Base-by-base conservation (phyloP, 1,140 invertebrate genomes). In the Drosophila ananassae region DNA sequence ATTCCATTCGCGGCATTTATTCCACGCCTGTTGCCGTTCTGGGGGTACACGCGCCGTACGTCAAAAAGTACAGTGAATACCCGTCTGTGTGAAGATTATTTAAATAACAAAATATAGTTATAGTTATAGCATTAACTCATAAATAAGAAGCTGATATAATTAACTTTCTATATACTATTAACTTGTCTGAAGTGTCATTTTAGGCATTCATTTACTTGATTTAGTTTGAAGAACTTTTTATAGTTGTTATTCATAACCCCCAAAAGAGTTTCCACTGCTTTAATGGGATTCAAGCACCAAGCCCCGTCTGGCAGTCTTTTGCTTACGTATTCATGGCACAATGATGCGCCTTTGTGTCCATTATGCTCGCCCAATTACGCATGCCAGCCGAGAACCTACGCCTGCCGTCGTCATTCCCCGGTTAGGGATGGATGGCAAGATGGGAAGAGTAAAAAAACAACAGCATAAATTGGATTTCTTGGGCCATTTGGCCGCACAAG, bases 261-360 rank as follows among this genome's bases (percentile, higher is more conserved):
- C 30, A 34, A 37, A 57, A 62, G 47, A 34, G 28, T 56, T 68
- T 56, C 62, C 66, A 68, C 44, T 69, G 63, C 63, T 9, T 44
- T 53, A 53, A 67, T 66, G 47, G 47, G 47, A 48, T 54, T 68
- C 47, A 10, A 53, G 48, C 62, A 61, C 66, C 62, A 55, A 67
- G 41, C 51, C 63, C 63, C 41, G 24, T 39, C 51, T 68, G 71
- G 53, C 53, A 1, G 25, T 48, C 59, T 54, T 28, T 17, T 55
- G 63, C 61, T 77, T 89, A 79, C 64, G 71, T 89, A 89, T 89
- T 64, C 83, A 89, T 67, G 64, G 61, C 79, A 87, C 74, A 87
- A 47, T 47, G 41, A 55, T 69, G 58, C 73, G 62, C 59, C 80
- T 85, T 85, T 78, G 79, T 82, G 47, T 74, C 82, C 73, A 85